phyloP scores from a whole-genome alignment of 1,140 invertebrate genomes.

The Calosoma granatense region DNA sequence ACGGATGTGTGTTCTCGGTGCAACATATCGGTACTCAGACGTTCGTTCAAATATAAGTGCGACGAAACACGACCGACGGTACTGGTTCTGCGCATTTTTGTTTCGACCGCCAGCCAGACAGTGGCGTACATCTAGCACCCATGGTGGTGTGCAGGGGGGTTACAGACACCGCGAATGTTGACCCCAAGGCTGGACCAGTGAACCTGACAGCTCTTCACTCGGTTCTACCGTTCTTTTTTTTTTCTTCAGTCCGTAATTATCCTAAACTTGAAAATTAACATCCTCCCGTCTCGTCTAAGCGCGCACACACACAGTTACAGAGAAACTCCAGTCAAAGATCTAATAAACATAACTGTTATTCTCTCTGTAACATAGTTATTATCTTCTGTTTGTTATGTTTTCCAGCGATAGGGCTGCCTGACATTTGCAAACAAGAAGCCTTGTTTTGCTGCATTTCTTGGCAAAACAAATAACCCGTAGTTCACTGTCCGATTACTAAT shows the following conservation, averaged over 20 bases:
- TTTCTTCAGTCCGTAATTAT: neutral
- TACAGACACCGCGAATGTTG: slow-evolving; percentile 2
- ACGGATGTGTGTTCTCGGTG: neutral
- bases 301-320: too few species aligned
- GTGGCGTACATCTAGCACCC: neutral
- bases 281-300: too few species aligned
- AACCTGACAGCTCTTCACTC: neutral
- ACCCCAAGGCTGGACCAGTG: slow-evolving; percentile 1
- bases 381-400: too few species aligned
- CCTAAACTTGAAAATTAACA: neutral
- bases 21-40: neutral
- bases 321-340: too few species aligned
- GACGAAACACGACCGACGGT: neutral
- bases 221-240: neutral
- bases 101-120: neutral
- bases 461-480: neutral
- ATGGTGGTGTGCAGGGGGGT: neutral
- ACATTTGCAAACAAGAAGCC: neutral
- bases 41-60: neutral
- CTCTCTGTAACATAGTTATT: too few species aligned
- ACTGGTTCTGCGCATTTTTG: slow-evolving; percentile 6
- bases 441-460: neutral
- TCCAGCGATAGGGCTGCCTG: too few species aligned
- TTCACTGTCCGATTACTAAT: neutral
- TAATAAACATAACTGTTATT: too few species aligned